Base-by-base conservation (phyloP, 2,797 vertebrate genomes). In the Neosilurus mollespiculum region DNA sequence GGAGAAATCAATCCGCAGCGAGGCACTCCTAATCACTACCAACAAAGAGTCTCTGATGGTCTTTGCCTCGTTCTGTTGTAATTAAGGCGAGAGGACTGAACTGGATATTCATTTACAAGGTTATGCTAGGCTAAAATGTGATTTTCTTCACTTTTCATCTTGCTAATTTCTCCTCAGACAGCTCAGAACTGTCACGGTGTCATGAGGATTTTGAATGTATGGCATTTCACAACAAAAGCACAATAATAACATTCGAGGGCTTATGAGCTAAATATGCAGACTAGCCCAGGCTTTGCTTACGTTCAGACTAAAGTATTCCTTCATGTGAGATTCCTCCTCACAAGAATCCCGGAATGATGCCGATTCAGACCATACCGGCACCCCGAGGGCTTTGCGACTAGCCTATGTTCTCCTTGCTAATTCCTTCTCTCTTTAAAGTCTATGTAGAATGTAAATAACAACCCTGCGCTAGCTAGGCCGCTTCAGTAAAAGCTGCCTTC, bases 1-100 rank as follows among this genome's bases (percentile, higher is more conserved):
- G 61, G 53, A 87, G 53, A 84, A 87, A 84, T 87, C 85, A 83
- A 88, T 89, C 77, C 49, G 37, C 76, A 77, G 82, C 34, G 67
- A 76, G 79, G 80, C 83, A 24, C 49, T 64, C 24, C 69, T 82
- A 86, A 85, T 85, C 82, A 84, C 24, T 34, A 5, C 54, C 54
- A 78, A 54, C 16, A 72, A 70, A 81, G 34, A 65, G 66, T 78
- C 71, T 73, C 81, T 82, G 75, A 66, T 85, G 81, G 81, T 83
- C 79, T 65, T 77, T 76, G 14, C 30, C 70, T 18, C 76, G 65
- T 15, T 81, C 49, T 3, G 26, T 22, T 76, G 49, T 79, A 80
- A 85, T 85, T 82, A 78, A 83, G 72, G 70, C 64, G 81, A 78
- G 73, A 77, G 11, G 5, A 22, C 30, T 30, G 18, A 77, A 61